Evolutionary conservation across 2,113 vertebrate species (phyloP).

Genomic region (Anarhynchus alexandrinus): DNA sequence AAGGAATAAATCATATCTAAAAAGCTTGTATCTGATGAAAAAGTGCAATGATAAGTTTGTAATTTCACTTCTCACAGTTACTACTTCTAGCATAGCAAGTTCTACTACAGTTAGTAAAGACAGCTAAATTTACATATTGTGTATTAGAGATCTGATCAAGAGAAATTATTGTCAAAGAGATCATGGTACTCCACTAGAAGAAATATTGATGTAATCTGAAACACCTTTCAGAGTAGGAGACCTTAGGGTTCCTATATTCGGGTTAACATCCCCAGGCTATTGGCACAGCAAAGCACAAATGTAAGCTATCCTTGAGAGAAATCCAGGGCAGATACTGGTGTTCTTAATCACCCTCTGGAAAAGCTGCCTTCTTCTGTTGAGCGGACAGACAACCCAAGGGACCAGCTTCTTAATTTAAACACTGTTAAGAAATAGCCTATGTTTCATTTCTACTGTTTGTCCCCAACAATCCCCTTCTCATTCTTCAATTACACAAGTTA

Average conservation of each 20-base stretch:
- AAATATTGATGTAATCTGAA: background rate
- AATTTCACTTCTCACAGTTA: background rate
- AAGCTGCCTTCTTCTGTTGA: rapidly evolving
- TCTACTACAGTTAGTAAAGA: background rate
- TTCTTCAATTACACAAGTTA: background rate
- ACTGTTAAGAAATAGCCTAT: background rate
- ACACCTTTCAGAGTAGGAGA: background rate
- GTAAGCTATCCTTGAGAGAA: background rate
- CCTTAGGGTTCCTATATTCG: background rate
- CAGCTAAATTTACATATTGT: background rate
- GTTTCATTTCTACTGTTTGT: background rate
- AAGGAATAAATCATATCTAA: background rate
- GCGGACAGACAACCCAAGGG: background rate
- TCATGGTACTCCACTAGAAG: background rate
- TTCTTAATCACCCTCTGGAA: background rate
- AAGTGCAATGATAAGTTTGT: background rate
- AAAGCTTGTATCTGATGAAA: background rate
- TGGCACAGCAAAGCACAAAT: background rate
- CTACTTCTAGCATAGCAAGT: background rate
- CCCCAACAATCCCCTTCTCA: background rate
- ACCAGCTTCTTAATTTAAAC: background rate
- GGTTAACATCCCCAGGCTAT: background rate
- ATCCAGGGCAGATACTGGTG: background rate
- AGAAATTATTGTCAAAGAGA: background rate
- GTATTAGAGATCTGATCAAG: background rate